These are phyloP conservation scores for Acarapis woodi DNA, from an alignment of 1,140 invertebrate genomes.

Conservation along the genomic window DNA sequence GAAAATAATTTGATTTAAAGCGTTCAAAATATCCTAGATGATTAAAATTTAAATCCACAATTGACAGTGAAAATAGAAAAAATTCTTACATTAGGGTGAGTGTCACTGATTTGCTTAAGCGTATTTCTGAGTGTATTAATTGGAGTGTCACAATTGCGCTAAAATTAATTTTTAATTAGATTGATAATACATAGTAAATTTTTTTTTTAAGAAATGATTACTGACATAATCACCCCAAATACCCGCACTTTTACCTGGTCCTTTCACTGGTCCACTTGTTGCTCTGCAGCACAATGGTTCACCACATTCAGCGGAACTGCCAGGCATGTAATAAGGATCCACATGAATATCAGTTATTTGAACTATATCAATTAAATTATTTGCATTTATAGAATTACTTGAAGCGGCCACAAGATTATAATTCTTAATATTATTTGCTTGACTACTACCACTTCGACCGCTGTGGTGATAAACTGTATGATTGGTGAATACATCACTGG, in stretches of 20 bases:
- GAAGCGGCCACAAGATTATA: background rate
- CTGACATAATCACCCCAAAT: constrained; percentile 77
- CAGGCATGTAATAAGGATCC: constrained; percentile 69
- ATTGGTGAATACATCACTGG: background rate
- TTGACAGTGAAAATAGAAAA: background rate
- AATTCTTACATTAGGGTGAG: constrained; percentile 25
- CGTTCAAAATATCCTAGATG: background rate
- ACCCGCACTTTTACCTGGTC: constrained; percentile 43
- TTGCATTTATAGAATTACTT: background rate
- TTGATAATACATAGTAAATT: too few relatives aligned
- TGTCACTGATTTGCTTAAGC: constrained; percentile 52
- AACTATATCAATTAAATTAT: constrained; percentile 34
- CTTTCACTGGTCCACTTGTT: constrained; percentile 21
- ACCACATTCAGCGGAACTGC: constrained; percentile 57
- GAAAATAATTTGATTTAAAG: background rate
- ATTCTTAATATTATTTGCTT: background rate
- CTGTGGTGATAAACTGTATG: background rate
- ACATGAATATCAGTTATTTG: constrained; percentile 79
- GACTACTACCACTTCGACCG: background rate
- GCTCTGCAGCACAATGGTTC: constrained; percentile 62
- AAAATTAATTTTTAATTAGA: too few relatives aligned
- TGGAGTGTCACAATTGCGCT: constrained; percentile 57
- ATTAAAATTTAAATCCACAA: background rate
- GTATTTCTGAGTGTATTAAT: constrained; percentile 64
- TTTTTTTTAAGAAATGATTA: too few relatives aligned